Percentiles rank a stretch among this genome's conserved stretches.
Conservation (phyloP, 1,140 invertebrate genomes). For the Ostrea denselamellosa region DNA sequence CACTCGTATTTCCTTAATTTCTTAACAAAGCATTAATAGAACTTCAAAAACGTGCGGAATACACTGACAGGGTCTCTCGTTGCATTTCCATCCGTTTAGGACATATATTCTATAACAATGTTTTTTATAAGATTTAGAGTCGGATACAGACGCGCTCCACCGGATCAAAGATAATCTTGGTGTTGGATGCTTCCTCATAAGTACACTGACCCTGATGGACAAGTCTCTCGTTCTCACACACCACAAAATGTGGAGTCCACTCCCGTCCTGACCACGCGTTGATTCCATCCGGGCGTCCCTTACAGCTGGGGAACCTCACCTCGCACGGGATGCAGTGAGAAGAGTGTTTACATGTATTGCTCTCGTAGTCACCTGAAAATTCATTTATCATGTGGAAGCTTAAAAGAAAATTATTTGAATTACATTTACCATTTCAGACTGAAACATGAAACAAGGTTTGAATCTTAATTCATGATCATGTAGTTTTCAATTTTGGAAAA, state of each 20-base stretch:
- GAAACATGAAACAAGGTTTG: no score
- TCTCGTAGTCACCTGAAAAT: conserved; percentile 59
- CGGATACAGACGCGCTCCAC: not conserved
- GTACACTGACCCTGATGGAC: conserved; percentile 32
- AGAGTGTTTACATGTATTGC: conserved; percentile 48
- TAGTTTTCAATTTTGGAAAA: no score
- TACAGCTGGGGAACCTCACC: conserved; percentile 58
- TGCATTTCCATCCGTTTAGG: no score
- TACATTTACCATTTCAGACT: no score
- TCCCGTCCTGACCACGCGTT: conserved; percentile 54
- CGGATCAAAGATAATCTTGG: not conserved
- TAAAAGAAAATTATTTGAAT: no score
- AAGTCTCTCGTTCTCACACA: conserved; percentile 58
- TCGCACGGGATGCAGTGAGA: conserved; percentile 58
- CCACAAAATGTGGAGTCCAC: conserved; percentile 58
- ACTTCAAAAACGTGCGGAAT: no score
- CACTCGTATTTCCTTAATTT: no score
- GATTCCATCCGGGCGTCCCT: conserved; percentile 56
- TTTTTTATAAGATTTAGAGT: not conserved
- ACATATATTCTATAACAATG: not conserved
- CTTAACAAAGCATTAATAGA: no score
- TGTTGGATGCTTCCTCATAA: not conserved
- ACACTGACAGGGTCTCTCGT: no score
- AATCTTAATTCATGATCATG: no score
- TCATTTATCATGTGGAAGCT: not conserved